Evolutionary conservation across 2,888 invertebrate genomes (phyloP), one percentile per base, ranked within the genome.

Genomic region (Graphium colonna): DNA sequence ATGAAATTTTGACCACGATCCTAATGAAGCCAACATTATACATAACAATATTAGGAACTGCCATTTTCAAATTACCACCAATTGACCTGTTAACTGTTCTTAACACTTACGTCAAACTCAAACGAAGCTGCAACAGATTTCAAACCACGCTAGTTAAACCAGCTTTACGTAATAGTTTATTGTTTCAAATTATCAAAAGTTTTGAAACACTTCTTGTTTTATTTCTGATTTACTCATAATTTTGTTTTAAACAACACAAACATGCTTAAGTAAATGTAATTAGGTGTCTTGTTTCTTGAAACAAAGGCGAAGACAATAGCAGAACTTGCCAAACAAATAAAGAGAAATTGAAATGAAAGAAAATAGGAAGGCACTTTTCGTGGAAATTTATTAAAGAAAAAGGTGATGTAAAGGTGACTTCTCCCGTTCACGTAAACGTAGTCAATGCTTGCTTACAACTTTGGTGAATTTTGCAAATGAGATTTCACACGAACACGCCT

Each of bases 331-430:
- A 63, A 73, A 76, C 68, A 69, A 72, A 67, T 68, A 65, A 64
- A 66, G 69, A 71, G 70, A 74, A 79, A 81, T 82, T 79, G 80
- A 82, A 84, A 77, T 76, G 77, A 80, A 82, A 77, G 72, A 73
- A 72, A 65, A 65, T 60, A 62, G 65, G 63, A 66, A 63, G 67
- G 65, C 67, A 67, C 67, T 65, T 69, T 67, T 65, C 60, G 57
- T 57, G 59, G 61, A 61, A 67, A 73, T 81, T 79, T 81, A 78
- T 78, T 33, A 77, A 48, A 38, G 51, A 54, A 44, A 51, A 69
- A 71, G 71, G 71, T 79, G 74, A 77, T 75, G 74, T 71, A 78
- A 71, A 66, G 56, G 60, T 58, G 63, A 67, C 64, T 71, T 69
- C 63, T 66, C 48, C 40, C 38, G 39, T 33, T 50, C 46, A 48